A percentile compares a stretch with the other conserved stretches of the same genome.
These are phyloP conservation scores for Oreotrochilus melanogaster DNA, from an alignment of 2,113 vertebrate genomes.

Conservation along the genomic window DNA sequence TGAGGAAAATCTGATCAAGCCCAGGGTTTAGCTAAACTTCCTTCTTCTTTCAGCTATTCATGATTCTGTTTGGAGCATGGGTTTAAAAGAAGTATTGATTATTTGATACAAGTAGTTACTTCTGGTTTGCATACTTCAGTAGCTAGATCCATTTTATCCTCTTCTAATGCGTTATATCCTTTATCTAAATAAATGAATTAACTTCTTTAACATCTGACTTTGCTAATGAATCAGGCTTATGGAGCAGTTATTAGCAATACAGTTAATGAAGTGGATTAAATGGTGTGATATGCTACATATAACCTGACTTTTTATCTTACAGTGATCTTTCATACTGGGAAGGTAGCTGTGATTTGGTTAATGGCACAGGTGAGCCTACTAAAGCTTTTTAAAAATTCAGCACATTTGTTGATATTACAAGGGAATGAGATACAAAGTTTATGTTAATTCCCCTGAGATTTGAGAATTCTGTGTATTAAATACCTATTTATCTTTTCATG, in stretches of 20 bases:
- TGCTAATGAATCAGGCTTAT: neutral
- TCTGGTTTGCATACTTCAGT: neutral
- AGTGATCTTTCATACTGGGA: constrained; percentile 87
- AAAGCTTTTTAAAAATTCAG: neutral
- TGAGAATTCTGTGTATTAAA: neutral
- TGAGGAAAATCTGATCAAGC: neutral
- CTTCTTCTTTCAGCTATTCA: neutral
- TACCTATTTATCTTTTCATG: neutral
- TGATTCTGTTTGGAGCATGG: neutral
- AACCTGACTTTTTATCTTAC: neutral
- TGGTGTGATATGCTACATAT: neutral
- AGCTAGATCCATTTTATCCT: neutral
- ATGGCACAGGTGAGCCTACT: constrained; percentile 89
- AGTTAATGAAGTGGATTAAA: neutral
- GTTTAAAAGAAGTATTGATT: neutral
- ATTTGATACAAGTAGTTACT: neutral
- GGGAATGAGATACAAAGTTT: neutral
- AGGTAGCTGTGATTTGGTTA: constrained; percentile 90
- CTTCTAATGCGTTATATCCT: neutral
- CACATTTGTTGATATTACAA: neutral
- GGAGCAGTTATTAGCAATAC: neutral
- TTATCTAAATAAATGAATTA: neutral
- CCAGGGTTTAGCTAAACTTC: neutral
- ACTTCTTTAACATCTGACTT: neutral
- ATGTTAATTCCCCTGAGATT: neutral